A percentile compares a stretch with the other conserved stretches of the same genome.
Conservation (phyloP, 2,113 vertebrate genomes). For the Camelus bactrianus region DNA sequence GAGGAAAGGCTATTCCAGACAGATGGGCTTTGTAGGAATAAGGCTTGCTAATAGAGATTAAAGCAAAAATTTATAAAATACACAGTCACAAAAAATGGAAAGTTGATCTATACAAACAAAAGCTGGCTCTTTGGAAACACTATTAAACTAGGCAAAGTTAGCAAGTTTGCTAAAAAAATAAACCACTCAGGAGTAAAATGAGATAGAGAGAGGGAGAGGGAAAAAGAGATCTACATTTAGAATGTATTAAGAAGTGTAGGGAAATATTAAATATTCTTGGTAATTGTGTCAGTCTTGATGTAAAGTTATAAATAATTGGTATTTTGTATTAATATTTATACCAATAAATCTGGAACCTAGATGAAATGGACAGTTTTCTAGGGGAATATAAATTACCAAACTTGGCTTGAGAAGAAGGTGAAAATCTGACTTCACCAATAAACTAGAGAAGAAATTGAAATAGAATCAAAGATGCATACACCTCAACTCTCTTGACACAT, state of each 20-base stretch:
- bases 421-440: conserved; percentile 33
- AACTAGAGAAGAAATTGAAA: conserved; percentile 54
- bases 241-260: not conserved
- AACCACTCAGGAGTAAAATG: not conserved
- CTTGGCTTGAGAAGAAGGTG: conserved; percentile 38
- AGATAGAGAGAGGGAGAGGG: not conserved
- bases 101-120: conserved; percentile 57
- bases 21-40: conserved; percentile 59
- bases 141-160: conserved; percentile 42
- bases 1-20: conserved; percentile 56
- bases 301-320: conserved; percentile 16
- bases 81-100: conserved; percentile 54
- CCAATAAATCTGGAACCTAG: conserved; percentile 15
- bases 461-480: not conserved
- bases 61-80: conserved; percentile 57
- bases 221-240: not conserved
- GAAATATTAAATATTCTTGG: conserved; percentile 39
- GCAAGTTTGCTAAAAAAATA: conserved; percentile 33
- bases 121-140: conserved; percentile 50
- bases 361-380: conserved; percentile 48
- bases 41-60: conserved; percentile 53
- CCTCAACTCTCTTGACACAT: not conserved
- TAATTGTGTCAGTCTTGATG: conserved; percentile 28
- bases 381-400: conserved; percentile 13
- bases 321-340: conserved; percentile 60